phyloP scores from a whole-genome alignment of 2,113 vertebrate genomes.

The Onychostruthus taczanowskii region DNA sequence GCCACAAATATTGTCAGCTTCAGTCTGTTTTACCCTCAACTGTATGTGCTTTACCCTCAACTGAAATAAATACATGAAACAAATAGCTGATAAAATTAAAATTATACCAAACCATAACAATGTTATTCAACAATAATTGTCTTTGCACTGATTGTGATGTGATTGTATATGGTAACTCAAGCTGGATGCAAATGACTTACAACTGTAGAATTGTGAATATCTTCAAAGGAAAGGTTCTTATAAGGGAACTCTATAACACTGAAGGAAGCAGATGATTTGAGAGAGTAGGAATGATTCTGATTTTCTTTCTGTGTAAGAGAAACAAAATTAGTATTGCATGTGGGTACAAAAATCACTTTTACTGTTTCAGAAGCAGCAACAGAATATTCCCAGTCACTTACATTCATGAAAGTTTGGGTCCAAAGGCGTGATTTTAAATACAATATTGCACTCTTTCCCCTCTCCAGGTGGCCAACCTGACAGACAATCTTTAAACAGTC shows the following conservation, averaged over 20 bases:
- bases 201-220: slow-evolving; percentile 85
- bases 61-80: not conserved
- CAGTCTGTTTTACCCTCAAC: not conserved
- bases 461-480: slow-evolving; percentile 90
- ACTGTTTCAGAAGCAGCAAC: not conserved
- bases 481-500: slow-evolving; percentile 87
- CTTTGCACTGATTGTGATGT: not conserved
- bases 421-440: slow-evolving; percentile 88
- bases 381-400: slow-evolving; percentile 55
- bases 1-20: not conserved
- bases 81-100: not conserved
- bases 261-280: slow-evolving; percentile 88
- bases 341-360: not conserved
- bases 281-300: slow-evolving; percentile 89
- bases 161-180: not conserved
- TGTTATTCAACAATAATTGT: not conserved
- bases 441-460: slow-evolving; percentile 88
- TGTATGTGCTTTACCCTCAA: not conserved
- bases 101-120: not conserved
- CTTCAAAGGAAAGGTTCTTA: slow-evolving; percentile 85
- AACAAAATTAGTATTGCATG: not conserved
- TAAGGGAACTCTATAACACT: slow-evolving; percentile 94
- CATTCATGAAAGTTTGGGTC: slow-evolving; percentile 89
- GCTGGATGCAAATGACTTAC: slow-evolving; percentile 71
- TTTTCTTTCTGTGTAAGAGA: slow-evolving; percentile 80